Conservation (phyloP, 2,113 vertebrate species). For the Triplophysa siluroides region DNA sequence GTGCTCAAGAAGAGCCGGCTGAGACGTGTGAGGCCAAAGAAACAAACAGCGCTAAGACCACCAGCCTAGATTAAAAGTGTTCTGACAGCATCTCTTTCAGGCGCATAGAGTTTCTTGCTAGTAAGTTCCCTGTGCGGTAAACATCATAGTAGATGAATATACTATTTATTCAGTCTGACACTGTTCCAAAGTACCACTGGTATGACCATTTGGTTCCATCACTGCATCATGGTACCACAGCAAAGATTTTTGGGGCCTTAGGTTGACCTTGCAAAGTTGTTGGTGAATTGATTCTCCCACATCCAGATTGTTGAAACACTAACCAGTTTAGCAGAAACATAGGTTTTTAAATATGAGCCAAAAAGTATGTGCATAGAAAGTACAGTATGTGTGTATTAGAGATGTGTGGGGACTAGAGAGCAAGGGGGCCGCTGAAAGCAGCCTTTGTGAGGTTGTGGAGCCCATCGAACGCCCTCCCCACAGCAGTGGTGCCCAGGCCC, state of each 20-base stretch:
- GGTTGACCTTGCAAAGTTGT: not conserved
- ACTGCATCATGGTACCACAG: not conserved
- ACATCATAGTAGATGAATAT: not conserved
- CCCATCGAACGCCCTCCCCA: conserved; percentile 66
- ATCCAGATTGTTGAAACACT: not conserved
- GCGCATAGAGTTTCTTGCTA: not conserved
- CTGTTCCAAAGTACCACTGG: not conserved
- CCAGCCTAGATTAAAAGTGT: conserved; percentile 67
- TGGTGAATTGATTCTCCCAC: not conserved
- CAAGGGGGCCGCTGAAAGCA: conserved; percentile 68
- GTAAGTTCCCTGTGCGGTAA: not conserved
- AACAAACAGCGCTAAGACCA: conserved; percentile 63
- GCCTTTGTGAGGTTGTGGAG: conserved; percentile 74
- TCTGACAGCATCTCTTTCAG: conserved; percentile 18
- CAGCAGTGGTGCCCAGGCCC: conserved; percentile 60
- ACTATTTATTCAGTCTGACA: not conserved
- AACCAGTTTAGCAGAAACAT: not conserved
- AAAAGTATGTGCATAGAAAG: conserved; percentile 51
- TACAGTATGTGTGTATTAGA: conserved; percentile 69
- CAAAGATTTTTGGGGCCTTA: not conserved
- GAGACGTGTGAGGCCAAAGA: conserved; percentile 43
- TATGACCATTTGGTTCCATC: not conserved
- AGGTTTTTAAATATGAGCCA: conserved; percentile 6
- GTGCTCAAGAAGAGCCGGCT: conserved; percentile 64
- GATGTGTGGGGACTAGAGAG: conserved; percentile 38